Percentiles rank a stretch among this genome's conserved stretches.
Conservation (phyloP, 2,888 invertebrate species). For the Metacarcinus magister region DNA sequence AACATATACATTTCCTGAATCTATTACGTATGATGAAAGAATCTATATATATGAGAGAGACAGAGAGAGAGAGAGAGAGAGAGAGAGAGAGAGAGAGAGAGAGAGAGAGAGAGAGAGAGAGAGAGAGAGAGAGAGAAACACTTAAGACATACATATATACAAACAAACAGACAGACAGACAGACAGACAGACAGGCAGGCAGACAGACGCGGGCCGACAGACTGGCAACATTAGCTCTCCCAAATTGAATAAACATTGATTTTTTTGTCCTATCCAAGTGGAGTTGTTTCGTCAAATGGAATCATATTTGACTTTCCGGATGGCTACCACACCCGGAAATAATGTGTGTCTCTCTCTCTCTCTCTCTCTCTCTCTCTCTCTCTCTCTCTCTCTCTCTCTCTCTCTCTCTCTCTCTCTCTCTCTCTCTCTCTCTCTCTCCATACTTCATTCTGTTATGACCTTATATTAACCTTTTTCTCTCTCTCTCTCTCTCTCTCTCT, state of each 20-base stretch:
- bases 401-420: too few species aligned
- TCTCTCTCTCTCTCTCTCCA: too few species aligned
- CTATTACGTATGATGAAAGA: neutral
- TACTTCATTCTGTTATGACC: too few species aligned
- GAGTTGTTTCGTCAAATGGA: neutral
- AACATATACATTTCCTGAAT: neutral
- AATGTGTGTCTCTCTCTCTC: slow-evolving; percentile 5
- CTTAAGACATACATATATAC: neutral
- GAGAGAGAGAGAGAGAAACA: neutral
- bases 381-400: too few species aligned
- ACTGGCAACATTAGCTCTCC: neutral
- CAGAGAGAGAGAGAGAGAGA: slow-evolving; percentile 44
- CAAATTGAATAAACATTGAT: slow-evolving; percentile 21
- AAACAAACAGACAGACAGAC: neutral
- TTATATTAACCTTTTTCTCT: too few species aligned
- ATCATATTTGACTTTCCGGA: neutral
- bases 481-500: too few species aligned
- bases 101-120: neutral
- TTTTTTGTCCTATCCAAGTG: neutral
- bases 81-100: neutral
- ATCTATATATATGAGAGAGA: neutral
- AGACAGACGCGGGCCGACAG: neutral
- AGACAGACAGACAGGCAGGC: too few species aligned
- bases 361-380: slow-evolving; percentile 22
- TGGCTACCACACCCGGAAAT: neutral